phyloP scores from a whole-genome alignment of 1,140 invertebrate genomes.

The Planococcus citri region DNA sequence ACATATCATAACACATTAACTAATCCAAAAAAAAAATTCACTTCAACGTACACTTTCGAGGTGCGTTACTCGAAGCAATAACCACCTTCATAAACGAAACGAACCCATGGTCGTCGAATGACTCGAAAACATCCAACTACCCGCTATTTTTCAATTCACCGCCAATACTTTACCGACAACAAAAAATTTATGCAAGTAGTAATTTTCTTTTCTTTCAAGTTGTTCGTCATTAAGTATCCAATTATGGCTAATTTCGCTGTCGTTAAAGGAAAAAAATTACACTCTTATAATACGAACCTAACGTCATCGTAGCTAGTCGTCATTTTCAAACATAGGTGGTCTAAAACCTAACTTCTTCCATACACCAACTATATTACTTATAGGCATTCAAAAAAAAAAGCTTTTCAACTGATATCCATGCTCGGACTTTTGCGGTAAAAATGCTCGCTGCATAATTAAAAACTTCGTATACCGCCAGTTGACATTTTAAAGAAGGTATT shows the following conservation, averaged over 20 bases:
- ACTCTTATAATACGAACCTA: neutral
- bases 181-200: neutral
- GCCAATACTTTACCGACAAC: neutral
- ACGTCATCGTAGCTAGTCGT: no score
- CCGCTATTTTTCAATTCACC: no score
- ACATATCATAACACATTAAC: no score
- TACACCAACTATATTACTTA: no score
- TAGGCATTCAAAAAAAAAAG: no score
- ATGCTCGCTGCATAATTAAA: slow-evolving; percentile 4
- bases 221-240: slow-evolving; percentile 3
- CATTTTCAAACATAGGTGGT: no score
- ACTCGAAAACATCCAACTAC: no score
- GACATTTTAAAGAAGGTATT: neutral
- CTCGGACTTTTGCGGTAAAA: neutral
- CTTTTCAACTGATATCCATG: no score
- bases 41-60: neutral
- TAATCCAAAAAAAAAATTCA: no score
- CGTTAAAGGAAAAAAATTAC: neutral
- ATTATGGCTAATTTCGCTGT: neutral
- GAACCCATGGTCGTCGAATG: no score
- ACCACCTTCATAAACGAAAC: neutral
- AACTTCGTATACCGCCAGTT: neutral
- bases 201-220: neutral
- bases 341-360: no score
- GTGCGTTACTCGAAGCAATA: neutral